Evolutionary conservation across 1,140 invertebrate genomes (phyloP).

Genomic region (Plodia interpunctella): DNA sequence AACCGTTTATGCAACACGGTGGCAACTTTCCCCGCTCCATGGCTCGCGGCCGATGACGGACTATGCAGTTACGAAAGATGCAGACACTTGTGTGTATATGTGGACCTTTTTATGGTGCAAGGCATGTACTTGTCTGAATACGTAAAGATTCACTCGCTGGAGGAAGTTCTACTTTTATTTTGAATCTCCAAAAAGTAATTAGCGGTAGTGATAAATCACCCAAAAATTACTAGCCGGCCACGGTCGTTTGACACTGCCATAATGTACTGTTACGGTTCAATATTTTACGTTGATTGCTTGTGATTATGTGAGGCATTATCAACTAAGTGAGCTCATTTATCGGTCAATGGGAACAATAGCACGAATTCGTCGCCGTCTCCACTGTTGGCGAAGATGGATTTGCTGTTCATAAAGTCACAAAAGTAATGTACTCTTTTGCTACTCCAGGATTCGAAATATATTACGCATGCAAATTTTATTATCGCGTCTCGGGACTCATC

Average conservation of each 20-base stretch:
- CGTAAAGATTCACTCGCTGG: not conserved
- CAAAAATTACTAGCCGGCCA: not conserved
- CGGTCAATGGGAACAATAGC: slow-evolving; percentile 8
- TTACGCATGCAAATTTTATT: too few species aligned
- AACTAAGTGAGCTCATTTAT: slow-evolving; percentile 6
- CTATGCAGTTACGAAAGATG: slow-evolving; percentile 70
- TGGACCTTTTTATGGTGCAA: slow-evolving; percentile 47
- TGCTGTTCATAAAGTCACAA: not conserved
- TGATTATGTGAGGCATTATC: slow-evolving; percentile 10
- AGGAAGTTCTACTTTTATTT: not conserved
- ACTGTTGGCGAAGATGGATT: slow-evolving; percentile 5
- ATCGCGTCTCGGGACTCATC: too few species aligned
- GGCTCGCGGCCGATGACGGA: slow-evolving; percentile 34
- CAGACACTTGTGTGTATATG: slow-evolving; percentile 24
- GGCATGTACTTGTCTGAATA: slow-evolving; percentile 33
- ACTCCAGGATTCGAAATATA: too few species aligned
- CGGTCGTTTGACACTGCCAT: not conserved
- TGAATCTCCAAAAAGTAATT: not conserved
- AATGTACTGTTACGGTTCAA: slow-evolving; percentile 9
- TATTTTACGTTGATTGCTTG: slow-evolving; percentile 8
- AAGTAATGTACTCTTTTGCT: not conserved
- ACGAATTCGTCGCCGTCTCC: not conserved
- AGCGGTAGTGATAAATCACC: not conserved
- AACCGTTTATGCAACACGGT: slow-evolving; percentile 48
- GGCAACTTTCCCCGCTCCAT: slow-evolving; percentile 55